phyloP scores from a whole-genome alignment of 1,140 invertebrate species.

The Zaprionus africanus region DNA sequence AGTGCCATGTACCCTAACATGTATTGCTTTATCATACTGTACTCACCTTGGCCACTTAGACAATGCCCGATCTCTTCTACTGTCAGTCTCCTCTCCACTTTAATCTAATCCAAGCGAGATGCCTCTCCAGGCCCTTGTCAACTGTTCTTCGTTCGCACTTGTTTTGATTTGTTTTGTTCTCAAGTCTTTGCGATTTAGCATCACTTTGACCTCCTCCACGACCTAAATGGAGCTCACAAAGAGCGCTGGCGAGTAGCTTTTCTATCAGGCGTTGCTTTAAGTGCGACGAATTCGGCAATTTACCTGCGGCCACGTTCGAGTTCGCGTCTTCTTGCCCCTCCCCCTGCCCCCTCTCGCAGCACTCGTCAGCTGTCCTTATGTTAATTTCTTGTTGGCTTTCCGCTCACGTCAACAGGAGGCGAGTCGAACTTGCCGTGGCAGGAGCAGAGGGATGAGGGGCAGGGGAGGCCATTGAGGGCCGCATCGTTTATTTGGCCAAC shows the following conservation, averaged over 20 bases:
- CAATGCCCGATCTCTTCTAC: too few relatives aligned
- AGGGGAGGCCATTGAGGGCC: background rate
- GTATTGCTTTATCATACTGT: too few relatives aligned
- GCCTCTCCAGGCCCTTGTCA: background rate
- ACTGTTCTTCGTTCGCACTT: background rate
- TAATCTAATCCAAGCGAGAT: background rate
- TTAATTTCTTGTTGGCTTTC: slow-evolving; percentile 63
- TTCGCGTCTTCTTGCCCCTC: background rate
- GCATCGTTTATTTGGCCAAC: slow-evolving; percentile 24
- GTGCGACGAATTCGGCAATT: slow-evolving; percentile 65
- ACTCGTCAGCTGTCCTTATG: slow-evolving; percentile 28
- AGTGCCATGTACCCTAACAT: too few relatives aligned
- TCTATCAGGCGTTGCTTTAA: slow-evolving; percentile 43
- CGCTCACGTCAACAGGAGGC: slow-evolving; percentile 51
- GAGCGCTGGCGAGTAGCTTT: background rate
- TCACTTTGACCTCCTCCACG: too few relatives aligned
- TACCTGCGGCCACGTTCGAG: slow-evolving; percentile 35
- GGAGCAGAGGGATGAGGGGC: slow-evolving; percentile 3
- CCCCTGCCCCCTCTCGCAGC: background rate
- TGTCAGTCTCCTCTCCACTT: too few relatives aligned
- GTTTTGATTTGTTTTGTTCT: slow-evolving; percentile 1
- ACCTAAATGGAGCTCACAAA: background rate
- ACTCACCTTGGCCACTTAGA: too few relatives aligned
- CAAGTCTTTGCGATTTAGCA: background rate
- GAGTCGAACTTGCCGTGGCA: background rate